phyloP scores from a whole-genome alignment of 2,113 vertebrate genomes.

The Bombycilla garrulus region DNA sequence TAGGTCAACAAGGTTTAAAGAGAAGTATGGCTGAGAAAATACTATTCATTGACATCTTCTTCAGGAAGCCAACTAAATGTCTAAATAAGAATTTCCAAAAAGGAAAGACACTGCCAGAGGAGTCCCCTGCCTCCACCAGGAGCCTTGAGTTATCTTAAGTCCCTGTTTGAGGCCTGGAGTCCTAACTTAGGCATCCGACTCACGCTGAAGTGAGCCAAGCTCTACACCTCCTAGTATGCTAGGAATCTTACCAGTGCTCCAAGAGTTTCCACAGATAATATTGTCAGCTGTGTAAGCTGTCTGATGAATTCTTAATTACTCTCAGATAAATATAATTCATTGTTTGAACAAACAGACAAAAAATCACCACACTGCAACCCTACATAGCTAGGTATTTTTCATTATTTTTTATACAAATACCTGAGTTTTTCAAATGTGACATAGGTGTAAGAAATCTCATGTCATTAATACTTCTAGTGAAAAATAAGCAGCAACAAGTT shows the following conservation, averaged over 20 bases:
- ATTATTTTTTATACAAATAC: background rate
- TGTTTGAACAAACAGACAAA: background rate
- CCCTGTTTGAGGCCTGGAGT: background rate
- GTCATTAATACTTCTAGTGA: background rate
- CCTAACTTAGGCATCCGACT: background rate
- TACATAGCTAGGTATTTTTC: background rate
- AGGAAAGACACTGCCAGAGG: background rate
- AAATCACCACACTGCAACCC: accelerated
- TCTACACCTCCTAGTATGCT: background rate
- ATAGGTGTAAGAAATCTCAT: background rate
- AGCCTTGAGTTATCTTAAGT: background rate
- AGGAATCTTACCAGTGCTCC: background rate
- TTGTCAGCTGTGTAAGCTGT: background rate
- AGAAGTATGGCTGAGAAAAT: background rate
- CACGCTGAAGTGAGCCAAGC: background rate
- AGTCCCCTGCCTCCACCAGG: background rate
- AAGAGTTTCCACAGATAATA: background rate
- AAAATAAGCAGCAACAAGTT: background rate
- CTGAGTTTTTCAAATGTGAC: background rate
- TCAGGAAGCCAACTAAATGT: background rate
- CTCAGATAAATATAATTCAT: background rate
- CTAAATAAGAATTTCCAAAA: background rate
- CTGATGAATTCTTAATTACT: background rate
- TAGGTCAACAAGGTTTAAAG: background rate
- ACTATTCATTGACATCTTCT: background rate